A percentile compares a stretch with the other conserved stretches of the same genome.
phyloP scores from a whole-genome alignment of 2,888 invertebrate genomes.

The Xestia xanthographa region DNA sequence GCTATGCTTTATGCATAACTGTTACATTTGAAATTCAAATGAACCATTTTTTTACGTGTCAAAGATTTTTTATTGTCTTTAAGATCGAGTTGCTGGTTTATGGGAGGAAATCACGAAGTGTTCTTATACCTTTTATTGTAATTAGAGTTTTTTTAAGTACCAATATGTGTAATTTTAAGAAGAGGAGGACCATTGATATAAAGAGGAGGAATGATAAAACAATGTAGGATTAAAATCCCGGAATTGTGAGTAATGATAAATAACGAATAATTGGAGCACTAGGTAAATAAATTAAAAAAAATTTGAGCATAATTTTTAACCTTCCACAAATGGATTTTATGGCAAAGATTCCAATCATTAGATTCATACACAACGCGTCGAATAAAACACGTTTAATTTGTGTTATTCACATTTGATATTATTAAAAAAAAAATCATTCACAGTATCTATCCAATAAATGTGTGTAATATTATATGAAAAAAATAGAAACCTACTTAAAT shows the following conservation, averaged over 20 bases:
- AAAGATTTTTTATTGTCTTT: slow-evolving; percentile 48
- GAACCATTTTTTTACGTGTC: slow-evolving; percentile 38
- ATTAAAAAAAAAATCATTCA: background rate
- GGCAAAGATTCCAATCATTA: background rate
- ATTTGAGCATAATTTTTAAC: background rate
- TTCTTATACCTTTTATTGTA: background rate
- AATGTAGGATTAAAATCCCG: background rate
- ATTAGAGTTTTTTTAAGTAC: background rate
- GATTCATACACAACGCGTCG: background rate
- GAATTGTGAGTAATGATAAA: background rate
- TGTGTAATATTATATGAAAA: background rate
- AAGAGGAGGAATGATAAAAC: background rate
- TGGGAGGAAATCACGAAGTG: slow-evolving; percentile 23
- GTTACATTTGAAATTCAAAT: slow-evolving; percentile 51
- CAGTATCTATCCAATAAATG: no score
- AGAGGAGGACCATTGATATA: background rate
- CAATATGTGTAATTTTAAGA: background rate
- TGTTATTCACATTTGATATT: background rate
- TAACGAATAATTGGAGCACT: background rate
- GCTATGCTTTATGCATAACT: slow-evolving; percentile 51
- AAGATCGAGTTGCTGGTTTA: slow-evolving; percentile 23
- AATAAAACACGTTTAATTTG: background rate
- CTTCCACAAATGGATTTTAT: background rate
- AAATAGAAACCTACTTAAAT: background rate
- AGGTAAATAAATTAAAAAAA: background rate